Base-by-base conservation (phyloP, 2,888 invertebrate genomes). In the Biston betularia region DNA sequence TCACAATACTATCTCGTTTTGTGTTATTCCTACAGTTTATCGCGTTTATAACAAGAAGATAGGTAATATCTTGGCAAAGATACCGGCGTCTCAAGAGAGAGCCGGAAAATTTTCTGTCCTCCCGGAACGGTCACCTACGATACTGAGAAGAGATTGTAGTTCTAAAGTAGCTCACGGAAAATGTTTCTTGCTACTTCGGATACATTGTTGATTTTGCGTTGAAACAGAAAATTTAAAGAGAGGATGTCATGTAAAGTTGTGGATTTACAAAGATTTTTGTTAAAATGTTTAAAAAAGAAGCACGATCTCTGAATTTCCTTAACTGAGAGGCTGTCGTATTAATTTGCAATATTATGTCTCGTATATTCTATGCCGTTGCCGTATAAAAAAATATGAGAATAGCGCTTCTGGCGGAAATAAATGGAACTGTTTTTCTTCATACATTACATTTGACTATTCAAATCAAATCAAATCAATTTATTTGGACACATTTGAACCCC, bases 81-180 rank as follows among this genome's bases (percentile, higher is more conserved):
- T 53, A 63, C 44, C 42, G 54, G 40, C 11, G 52, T 64, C 58
- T 64, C 57, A 33, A 53, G 64, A 53, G 58, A 52, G 53, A 46
- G 44, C 46, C 35, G n/a, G 35, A 9, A 45, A 50, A 50, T 44
- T 40, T 55, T 14, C 38, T n/a, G 35, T 52, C 52, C 44, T 55
- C 35, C 56, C 24, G 34, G 40, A 52, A 52, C 50, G 46, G 57
- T 63, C 50, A 56, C 24, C 46, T 63, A 52, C 35, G 14, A 49
- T 44, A 34, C 34, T 11, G 10, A 24, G 33, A 46, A 33, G 44
- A n/a, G 45, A 56, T 56, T 45, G 45, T 34, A 63, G 35, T 24
- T 55, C 15, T 34, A 33, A 9, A 33, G 45, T 15, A 15, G 38
- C 9, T 58, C 40, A 48, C 14, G 64, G 14, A 64, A 58, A 44